phyloP scores from a whole-genome alignment of 2,888 invertebrate genomes.

The Anorthoa munda region DNA sequence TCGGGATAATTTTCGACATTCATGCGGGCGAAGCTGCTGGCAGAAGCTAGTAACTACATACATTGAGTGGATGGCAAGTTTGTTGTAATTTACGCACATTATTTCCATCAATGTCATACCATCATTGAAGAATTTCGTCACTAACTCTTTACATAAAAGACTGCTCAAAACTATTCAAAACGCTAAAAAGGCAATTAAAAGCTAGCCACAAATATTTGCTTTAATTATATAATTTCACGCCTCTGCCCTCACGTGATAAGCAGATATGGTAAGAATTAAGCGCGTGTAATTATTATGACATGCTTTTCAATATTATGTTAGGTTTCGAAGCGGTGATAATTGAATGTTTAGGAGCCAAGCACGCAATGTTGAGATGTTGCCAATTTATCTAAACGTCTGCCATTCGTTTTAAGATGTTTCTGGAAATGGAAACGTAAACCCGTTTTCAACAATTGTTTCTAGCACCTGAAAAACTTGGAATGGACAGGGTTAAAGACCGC shows the following conservation, averaged over 20 bases:
- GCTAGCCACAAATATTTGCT: constrained; percentile 4
- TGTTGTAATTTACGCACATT: no score
- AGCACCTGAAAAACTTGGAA: no score
- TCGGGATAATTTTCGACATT: no score
- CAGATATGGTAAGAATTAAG: constrained; percentile 35
- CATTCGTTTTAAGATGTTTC: constrained; percentile 11
- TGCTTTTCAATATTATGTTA: constrained; percentile 26
- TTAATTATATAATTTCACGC: constrained; percentile 29
- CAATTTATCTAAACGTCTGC: not conserved
- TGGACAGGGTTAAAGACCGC: no score
- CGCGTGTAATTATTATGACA: constrained; percentile 40
- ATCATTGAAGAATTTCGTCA: not conserved
- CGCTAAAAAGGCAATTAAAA: not conserved
- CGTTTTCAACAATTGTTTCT: no score
- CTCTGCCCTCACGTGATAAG: constrained; percentile 13
- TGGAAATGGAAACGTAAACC: not conserved
- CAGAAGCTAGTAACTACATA: no score
- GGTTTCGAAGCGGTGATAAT: constrained; percentile 27
- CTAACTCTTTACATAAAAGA: not conserved
- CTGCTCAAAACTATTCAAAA: not conserved
- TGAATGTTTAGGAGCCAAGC: constrained; percentile 16
- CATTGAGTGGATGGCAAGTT: no score
- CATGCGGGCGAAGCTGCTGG: no score
- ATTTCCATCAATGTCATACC: not conserved
- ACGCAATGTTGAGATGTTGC: constrained; percentile 21